These are phyloP conservation scores for Otolemur garnettii DNA, from an alignment of 2,113 vertebrate species.

Conservation along the genomic window DNA sequence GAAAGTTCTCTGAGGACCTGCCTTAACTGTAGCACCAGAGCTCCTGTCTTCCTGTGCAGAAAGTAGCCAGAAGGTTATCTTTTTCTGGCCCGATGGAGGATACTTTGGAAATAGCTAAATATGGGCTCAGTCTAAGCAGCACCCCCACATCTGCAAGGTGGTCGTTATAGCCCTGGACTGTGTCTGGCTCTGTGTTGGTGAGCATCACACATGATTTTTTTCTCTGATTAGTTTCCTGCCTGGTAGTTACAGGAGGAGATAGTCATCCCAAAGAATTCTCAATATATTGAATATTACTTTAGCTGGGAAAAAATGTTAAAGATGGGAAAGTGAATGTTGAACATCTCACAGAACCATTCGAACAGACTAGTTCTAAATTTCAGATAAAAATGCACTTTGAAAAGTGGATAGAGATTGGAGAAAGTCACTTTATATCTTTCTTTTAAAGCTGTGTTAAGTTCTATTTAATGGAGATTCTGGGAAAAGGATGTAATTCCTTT, in stretches of 20 bases:
- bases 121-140: not conserved
- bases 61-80: not conserved
- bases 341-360: not conserved
- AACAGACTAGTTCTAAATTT: not conserved
- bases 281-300: not conserved
- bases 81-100: not conserved
- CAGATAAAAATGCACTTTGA: not conserved
- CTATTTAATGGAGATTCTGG: conserved; percentile 9
- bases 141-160: no score
- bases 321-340: not conserved
- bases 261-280: not conserved
- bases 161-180: not conserved
- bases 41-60: not conserved
- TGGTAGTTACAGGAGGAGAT: not conserved
- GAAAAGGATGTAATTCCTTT: not conserved
- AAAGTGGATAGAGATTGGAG: not conserved
- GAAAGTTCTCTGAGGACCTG: not conserved
- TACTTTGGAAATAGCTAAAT: not conserved
- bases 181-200: not conserved
- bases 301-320: not conserved
- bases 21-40: not conserved
- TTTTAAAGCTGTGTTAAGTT: not conserved
- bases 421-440: not conserved
- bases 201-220: not conserved
- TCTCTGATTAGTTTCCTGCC: not conserved